Base-by-base conservation (phyloP, 2,888 invertebrate species). In the Galeruca laticollis region DNA sequence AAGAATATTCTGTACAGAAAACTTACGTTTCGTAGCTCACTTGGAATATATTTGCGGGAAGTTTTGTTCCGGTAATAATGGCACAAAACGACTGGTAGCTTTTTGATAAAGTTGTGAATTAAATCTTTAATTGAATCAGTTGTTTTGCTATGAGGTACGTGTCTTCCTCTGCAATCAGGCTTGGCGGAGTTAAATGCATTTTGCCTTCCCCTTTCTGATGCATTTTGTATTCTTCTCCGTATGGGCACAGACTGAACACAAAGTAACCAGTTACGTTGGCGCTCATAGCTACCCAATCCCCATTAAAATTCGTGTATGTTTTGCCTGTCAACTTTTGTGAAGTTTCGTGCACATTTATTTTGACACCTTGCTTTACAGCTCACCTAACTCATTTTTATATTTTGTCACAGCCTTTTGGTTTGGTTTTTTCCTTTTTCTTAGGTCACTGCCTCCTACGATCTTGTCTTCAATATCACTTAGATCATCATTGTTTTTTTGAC, bases 81-180 rank as follows among this genome's bases (percentile, higher is more conserved):
- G 18, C 47, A 60, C 10, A 47, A 13, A 47, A 60, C 60, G 3
- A 47, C 60, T 37, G 26, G 60, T 6, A 60, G 47, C n/a, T 60
- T 13, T 20, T 37, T 21, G 20, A 60, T 60, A 13, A 43, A 60
- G 21, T 43, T 20, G 8, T 37, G 35, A 20, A 60, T n/a, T 40
- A n/a, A 5, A 11, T 40, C 5, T 13, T n/a, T n/a, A 13, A 11
- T 13, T 13, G 13, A 13, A n/a, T 13, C 43, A 43, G 26, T 18
- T 60, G 26, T 43, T 37, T 60, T 43, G 11, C 20, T 20, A 4
- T 10, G 18, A 5, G 43, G 60, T 10, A 47, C 60, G 26, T 60
- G 43, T 60, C 47, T 60, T 8, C 47, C 60, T 43, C 60, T 60
- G 10, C 20, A 47, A 37, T 60, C 40, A 20, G 20, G 20, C 43